Conservation (phyloP, 1,140 invertebrate genomes). For the Drosophila tani region DNA sequence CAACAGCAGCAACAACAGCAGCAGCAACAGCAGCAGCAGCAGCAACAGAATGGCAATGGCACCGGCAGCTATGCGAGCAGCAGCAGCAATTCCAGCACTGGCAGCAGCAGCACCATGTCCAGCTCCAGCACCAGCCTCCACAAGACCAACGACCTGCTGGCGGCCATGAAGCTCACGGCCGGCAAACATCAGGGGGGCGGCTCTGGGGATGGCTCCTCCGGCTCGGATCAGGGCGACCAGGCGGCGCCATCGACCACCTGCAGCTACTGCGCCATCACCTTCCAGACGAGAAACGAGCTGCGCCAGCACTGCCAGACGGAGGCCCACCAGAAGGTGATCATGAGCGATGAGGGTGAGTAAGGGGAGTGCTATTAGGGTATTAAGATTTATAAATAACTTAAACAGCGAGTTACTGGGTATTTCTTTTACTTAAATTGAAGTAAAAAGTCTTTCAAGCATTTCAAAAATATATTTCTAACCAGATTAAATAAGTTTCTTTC, state of each 20-base stretch:
- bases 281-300: slow-evolving; percentile 87
- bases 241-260: slow-evolving; percentile 73
- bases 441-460: not conserved
- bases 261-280: slow-evolving; percentile 88
- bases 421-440: not conserved
- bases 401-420: not conserved
- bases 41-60: slow-evolving; percentile 57
- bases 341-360: slow-evolving; percentile 88
- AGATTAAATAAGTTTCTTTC: too few species aligned
- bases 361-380: not conserved
- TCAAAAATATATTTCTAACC: not conserved
- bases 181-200: slow-evolving; percentile 47
- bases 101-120: slow-evolving; percentile 73
- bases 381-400: not conserved
- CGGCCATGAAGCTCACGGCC: slow-evolving; percentile 72
- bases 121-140: slow-evolving; percentile 55
- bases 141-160: slow-evolving; percentile 76
- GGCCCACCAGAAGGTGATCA: slow-evolving; percentile 89
- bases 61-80: slow-evolving; percentile 60
- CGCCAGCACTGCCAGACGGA: slow-evolving; percentile 89
- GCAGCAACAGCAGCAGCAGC: slow-evolving; percentile 60
- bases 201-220: slow-evolving; percentile 21
- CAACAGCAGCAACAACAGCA: slow-evolving; percentile 39
- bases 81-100: slow-evolving; percentile 68
- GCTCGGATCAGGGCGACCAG: slow-evolving; percentile 54